A percentile compares a stretch with the other conserved stretches of the same genome.
phyloP scores from a whole-genome alignment of 1,140 invertebrate species.

The Hylyphantes graminicola region DNA sequence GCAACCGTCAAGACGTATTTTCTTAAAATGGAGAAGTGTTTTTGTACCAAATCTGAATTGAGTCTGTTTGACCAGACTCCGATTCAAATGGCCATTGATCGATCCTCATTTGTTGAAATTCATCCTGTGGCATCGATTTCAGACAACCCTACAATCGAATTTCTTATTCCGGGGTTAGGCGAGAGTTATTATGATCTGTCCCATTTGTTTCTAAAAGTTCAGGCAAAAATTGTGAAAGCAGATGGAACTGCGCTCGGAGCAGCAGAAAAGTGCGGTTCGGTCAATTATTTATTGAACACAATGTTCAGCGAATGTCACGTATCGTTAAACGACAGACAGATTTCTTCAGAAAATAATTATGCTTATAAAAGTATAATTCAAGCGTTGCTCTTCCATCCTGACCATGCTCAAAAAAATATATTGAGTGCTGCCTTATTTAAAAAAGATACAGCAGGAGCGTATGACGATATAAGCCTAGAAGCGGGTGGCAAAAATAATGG shows the following conservation, averaged over 20 bases:
- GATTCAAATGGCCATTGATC: background rate
- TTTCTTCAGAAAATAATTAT: background rate
- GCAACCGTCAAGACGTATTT: background rate
- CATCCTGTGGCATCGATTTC: constrained; percentile 1
- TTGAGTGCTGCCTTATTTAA: background rate
- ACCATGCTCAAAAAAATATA: background rate
- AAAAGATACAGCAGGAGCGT: background rate
- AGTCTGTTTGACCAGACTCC: background rate
- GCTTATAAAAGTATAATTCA: background rate
- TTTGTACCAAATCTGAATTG: background rate
- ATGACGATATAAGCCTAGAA: background rate
- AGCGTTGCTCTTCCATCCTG: background rate
- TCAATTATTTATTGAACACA: background rate
- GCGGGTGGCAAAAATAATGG: background rate
- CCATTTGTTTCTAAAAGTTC: background rate
- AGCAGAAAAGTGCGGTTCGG: background rate
- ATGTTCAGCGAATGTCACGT: background rate
- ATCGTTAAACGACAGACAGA: background rate
- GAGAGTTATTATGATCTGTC: background rate
- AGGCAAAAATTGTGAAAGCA: background rate
- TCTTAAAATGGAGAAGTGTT: constrained; percentile 7
- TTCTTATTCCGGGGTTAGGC: background rate
- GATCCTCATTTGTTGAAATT: background rate
- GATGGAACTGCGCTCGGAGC: background rate
- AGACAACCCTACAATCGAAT: background rate